These are phyloP conservation scores for Fringilla coelebs DNA, from an alignment of 2,797 vertebrate genomes.

Conservation along the genomic window DNA sequence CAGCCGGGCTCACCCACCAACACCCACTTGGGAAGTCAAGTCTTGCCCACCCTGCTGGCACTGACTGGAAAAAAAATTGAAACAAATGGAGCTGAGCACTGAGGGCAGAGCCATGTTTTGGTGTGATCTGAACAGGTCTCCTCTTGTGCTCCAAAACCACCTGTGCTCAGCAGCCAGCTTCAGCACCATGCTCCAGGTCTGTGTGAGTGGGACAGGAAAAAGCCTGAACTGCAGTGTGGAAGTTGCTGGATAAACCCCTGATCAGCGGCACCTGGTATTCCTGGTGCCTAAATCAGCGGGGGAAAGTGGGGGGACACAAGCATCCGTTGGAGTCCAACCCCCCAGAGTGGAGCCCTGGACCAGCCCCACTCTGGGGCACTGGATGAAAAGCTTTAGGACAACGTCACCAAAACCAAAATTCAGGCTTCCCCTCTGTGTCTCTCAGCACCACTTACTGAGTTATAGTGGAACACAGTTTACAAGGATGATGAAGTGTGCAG, in stretches of 20 bases:
- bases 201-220: not conserved
- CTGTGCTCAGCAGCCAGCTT: not conserved
- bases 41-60: not conserved
- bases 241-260: not conserved
- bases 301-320: fast-evolving
- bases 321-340: not conserved
- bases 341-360: not conserved
- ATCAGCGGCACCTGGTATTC: not conserved
- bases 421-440: not conserved
- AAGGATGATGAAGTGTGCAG: not conserved
- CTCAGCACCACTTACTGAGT: not conserved
- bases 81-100: fast-evolving
- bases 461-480: not conserved
- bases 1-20: fast-evolving
- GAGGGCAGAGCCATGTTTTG: not conserved
- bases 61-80: fast-evolving
- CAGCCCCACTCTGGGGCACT: not conserved
- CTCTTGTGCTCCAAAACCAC: not conserved
- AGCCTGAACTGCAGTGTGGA: fast-evolving
- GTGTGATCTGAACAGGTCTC: not conserved
- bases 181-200: fast-evolving
- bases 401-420: fast-evolving
- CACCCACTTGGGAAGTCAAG: not conserved
- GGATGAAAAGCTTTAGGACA: not conserved
- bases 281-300: not conserved